A percentile compares a stretch with the other conserved stretches of the same genome.
These are phyloP conservation scores for Mesoclemmys tuberculata DNA, from an alignment of 2,113 vertebrate species.

Conservation along the genomic window DNA sequence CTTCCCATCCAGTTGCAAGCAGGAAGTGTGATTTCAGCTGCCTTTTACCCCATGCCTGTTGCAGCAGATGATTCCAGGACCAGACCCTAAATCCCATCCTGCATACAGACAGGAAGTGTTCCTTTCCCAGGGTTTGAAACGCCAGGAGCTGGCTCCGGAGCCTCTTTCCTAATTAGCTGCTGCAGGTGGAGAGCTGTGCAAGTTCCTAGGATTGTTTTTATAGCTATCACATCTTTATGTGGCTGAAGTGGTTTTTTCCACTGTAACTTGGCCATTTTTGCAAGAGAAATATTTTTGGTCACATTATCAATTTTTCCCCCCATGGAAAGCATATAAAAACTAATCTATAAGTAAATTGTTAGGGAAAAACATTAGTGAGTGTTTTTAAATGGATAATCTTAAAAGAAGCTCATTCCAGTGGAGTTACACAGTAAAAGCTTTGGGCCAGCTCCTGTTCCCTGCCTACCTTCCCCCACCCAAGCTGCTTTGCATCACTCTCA, in stretches of 20 bases:
- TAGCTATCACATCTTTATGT: conserved; percentile 67
- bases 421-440: conserved; percentile 57
- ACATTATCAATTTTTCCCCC: conserved; percentile 72
- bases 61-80: neutral
- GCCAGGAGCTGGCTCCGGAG: conserved; percentile 16
- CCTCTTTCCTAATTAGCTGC: conserved; percentile 62
- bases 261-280: conserved; percentile 65
- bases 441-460: conserved; percentile 22
- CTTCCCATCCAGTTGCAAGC: neutral
- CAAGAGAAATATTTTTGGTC: conserved; percentile 66
- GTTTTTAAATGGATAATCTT: conserved; percentile 68
- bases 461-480: conserved; percentile 23
- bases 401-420: conserved; percentile 69
- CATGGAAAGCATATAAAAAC: conserved; percentile 73
- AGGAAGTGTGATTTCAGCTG: conserved; percentile 2
- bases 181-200: conserved; percentile 64
- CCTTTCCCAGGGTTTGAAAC: neutral
- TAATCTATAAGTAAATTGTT: conserved; percentile 73
- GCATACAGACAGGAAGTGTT: neutral
- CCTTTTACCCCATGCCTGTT: neutral
- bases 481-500: conserved; percentile 23
- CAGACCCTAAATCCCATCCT: neutral
- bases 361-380: conserved; percentile 64
- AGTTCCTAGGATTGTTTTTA: conserved; percentile 56
- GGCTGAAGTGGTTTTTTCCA: conserved; percentile 62